Conservation (phyloP, 2,113 vertebrate species). For the Xenopus laevis region DNA sequence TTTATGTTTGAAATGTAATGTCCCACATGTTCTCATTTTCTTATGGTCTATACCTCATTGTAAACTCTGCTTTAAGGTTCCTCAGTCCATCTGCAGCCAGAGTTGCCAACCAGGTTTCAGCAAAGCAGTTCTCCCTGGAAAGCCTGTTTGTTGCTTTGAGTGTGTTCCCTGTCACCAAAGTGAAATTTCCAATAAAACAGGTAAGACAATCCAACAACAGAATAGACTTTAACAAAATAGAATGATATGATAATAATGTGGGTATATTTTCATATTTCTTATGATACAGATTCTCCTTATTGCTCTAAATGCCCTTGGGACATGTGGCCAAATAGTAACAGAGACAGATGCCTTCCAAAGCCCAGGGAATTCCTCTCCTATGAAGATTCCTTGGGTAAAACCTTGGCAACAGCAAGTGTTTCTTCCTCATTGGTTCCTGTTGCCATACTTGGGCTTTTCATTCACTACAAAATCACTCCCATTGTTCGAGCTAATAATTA, state of each 20-base stretch:
- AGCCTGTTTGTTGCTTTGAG: background rate
- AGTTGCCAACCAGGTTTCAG: background rate
- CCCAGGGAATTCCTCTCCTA: constrained; percentile 44
- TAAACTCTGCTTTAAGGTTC: background rate
- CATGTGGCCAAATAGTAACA: constrained; percentile 47
- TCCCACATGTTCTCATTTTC: too few relatives aligned
- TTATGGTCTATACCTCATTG: too few relatives aligned
- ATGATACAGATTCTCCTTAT: constrained; percentile 48
- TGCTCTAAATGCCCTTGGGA: constrained; percentile 50
- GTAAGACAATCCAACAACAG: background rate
- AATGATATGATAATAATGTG: background rate
- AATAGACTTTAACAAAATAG: background rate
- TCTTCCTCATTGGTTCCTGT: background rate
- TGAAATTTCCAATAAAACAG: constrained; percentile 4
- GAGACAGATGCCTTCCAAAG: constrained; percentile 47
- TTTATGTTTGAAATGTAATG: too few relatives aligned
- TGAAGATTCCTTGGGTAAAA: background rate
- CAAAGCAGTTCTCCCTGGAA: background rate
- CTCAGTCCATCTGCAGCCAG: background rate
- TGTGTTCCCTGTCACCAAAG: background rate
- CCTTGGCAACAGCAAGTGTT: background rate
- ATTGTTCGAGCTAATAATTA: constrained; percentile 25
- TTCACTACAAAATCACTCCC: constrained; percentile 9
- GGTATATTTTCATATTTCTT: constrained; percentile 3
- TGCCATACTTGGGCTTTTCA: background rate